These are phyloP conservation scores for Cebidichthys violaceus DNA, from an alignment of 2,113 vertebrate species.

Conservation along the genomic window DNA sequence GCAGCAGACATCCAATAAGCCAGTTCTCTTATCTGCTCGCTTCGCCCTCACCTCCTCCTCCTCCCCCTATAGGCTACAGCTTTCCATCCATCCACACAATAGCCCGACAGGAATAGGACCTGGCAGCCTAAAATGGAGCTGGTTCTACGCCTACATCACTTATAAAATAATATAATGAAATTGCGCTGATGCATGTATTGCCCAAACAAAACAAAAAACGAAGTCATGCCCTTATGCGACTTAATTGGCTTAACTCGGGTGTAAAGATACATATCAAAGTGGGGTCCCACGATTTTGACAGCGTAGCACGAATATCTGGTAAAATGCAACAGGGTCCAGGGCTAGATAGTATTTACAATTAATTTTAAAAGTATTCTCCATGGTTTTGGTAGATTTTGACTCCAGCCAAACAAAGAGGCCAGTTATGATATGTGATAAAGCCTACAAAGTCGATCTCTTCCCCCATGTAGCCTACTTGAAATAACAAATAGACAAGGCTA, in stretches of 20 bases:
- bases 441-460: background rate
- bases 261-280: conserved; percentile 30
- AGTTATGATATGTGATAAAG: no score
- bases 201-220: background rate
- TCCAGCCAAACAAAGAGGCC: background rate
- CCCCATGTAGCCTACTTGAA: background rate
- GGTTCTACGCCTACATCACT: conserved; percentile 29
- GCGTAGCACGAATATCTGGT: conserved; percentile 21
- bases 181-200: background rate
- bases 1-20: conserved; percentile 70
- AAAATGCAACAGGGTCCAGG: background rate
- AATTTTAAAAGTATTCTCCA: background rate
- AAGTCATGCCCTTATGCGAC: background rate
- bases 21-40: conserved; percentile 75
- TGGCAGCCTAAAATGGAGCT: conserved; percentile 49
- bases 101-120: conserved; percentile 52
- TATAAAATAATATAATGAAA: conserved; percentile 24
- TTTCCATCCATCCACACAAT: conserved; percentile 74
- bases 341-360: background rate
- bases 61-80: conserved; percentile 49
- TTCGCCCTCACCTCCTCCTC: conserved; percentile 67
- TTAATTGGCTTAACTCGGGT: background rate
- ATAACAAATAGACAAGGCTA: background rate
- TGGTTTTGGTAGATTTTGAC: background rate
- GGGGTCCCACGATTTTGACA: conserved; percentile 35